Base-by-base conservation (phyloP, 2,797 vertebrate species). In the Tiaroga cobitis region DNA sequence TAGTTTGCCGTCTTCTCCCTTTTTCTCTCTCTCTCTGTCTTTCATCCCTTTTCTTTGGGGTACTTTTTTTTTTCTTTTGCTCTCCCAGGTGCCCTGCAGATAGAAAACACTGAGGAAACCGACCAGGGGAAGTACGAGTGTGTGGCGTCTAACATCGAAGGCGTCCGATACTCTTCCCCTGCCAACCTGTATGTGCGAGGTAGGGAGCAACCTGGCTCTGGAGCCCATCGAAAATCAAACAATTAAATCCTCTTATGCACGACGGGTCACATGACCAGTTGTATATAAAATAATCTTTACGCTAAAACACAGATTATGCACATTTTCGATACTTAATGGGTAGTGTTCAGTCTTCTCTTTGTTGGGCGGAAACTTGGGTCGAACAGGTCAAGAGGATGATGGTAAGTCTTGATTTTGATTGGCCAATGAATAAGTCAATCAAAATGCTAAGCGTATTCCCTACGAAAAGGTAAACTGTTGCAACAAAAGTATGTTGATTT, bases 111-210 rank as follows among this genome's bases (percentile, higher is more conserved):
- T 3, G 98, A 99, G 92, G 98, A 99, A 95, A 99, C 97, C 0
- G 98, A 99, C 94, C 98, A 99, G 95, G 98, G 98, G 93, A 99
- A 99, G 92, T 99, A 99, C 51, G 98, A 99, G 91, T 99, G 98
- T 15, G 98, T 99, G 93, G 98, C 98, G 89, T 97, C 97, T 95
- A 99, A 99, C 91, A 96, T 96, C 90, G 97, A 98, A 34, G 98
- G 98, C 67, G 98, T 99, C 90, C 98, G 98, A 92, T 99, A 99
- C 94, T 99, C 98, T 37, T 97, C 98, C 84, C 97, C 98, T 0
- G 98, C 98, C 93, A 99, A 99, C 95, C 97, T 99, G 95, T 99
- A 99, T 92, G 98, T 99, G 96, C 96, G 98, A 99, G 98, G 98
- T 99, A 99, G 97, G 98, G 96, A 97, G 94, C 94, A 92, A 95